Evolutionary conservation across 2,888 invertebrate genomes (phyloP), one percentile per base, ranked within the genome.

Genomic region (Cheilosia variabilis): DNA sequence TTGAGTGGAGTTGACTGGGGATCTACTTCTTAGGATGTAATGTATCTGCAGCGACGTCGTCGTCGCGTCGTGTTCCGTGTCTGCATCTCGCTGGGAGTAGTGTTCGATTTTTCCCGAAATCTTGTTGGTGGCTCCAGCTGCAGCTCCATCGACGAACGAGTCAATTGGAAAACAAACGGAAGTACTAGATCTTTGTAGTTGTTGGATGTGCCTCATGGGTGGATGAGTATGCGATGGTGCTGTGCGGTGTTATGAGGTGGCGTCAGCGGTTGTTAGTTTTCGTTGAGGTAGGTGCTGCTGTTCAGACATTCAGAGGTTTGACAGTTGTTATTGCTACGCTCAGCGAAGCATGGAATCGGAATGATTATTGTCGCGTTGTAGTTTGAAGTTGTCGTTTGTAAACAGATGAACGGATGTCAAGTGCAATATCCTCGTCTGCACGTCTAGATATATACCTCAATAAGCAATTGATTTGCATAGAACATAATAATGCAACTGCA

Each of bases 181-280:
- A 73, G 73, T 79, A 79, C 78, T 83, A 50, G 83, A 78, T 83
- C 83, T 79, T 65, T 58, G 79, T 52, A 55, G 68, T 68, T 73
- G 63, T 83, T 79, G 62, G 50, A 50, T 72, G 55, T 62, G 62
- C 63, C 78, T 78, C 78, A 72, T 60, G 73, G 78, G 47, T 79
- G 73, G 41, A 68, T 63, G 68, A 63, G 41, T 68, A 63, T 73
- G 47, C 58, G 50, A 22, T 15, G 22, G 10, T n/a, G 15, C 15
- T 43, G n/a, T n/a, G 55, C 31, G 43, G 24, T 9, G 24, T 41
- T 22, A 5, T 50, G 19, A 9, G 17, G 43, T 62, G 24, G n/a
- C 24, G 24, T 58, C 41, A 58, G 76, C 17, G 27, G n/a, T 62
- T 53, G 47, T 15, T n/a, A 15, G 31, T 50, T 52, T 53, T 55